Evolutionary conservation across 2,797 vertebrate species (phyloP).

Genomic region (Leptodactylus fallax): DNA sequence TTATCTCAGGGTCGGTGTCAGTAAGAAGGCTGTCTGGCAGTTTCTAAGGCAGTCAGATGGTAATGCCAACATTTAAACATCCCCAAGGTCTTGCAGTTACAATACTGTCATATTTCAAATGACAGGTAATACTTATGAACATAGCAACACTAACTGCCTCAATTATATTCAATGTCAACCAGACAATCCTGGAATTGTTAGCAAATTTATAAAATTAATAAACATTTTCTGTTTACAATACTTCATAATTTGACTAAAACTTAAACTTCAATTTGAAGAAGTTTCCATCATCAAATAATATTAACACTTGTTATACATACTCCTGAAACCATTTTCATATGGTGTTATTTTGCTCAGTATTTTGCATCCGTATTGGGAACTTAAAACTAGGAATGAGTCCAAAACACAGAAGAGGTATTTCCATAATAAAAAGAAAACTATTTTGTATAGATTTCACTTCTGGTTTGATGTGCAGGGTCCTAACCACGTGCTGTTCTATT

Average conservation of each 20-base stretch:
- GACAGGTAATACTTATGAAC: conserved; percentile 78
- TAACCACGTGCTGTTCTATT: too few relatives aligned
- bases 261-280: background rate
- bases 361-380: too few relatives aligned
- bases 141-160: conserved; percentile 73
- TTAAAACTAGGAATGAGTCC: too few relatives aligned
- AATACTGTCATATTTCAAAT: conserved; percentile 79
- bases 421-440: too few relatives aligned
- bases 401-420: too few relatives aligned
- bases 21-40: conserved; percentile 72
- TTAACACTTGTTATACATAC: background rate
- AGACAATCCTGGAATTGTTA: conserved; percentile 73
- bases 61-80: conserved; percentile 68
- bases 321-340: too few relatives aligned
- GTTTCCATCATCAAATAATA: background rate
- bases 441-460: too few relatives aligned
- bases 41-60: conserved; percentile 75
- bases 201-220: conserved; percentile 50
- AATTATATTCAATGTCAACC: conserved; percentile 80
- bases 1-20: conserved; percentile 79
- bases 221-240: background rate
- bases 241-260: background rate
- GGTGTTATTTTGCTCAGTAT: too few relatives aligned
- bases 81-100: conserved; percentile 77
- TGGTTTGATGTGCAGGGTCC: too few relatives aligned